Conservation (phyloP, 2,113 vertebrate species). For the Epinephelus moara region DNA sequence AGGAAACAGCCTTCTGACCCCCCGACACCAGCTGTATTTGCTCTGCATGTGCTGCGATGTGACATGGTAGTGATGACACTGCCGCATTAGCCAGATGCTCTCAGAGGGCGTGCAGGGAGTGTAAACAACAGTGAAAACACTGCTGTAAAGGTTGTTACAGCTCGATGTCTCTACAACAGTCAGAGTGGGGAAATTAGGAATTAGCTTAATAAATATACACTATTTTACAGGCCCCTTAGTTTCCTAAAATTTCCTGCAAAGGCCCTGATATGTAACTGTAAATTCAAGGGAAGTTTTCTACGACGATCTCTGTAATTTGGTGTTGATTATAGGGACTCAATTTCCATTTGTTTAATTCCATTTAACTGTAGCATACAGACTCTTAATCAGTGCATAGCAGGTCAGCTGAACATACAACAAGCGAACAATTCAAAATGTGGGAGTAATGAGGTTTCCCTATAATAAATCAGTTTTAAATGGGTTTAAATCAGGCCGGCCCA, state of each 20-base stretch:
- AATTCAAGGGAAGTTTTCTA: neutral
- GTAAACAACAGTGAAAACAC: slow-evolving; percentile 50
- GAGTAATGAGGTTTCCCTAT: neutral
- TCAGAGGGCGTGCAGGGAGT: neutral
- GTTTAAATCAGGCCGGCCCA: no score
- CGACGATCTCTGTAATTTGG: neutral
- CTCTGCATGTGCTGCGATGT: slow-evolving; percentile 37
- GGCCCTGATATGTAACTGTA: neutral
- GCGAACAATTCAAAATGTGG: neutral
- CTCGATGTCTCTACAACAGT: neutral
- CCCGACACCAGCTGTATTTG: slow-evolving; percentile 50
- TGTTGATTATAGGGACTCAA: neutral
- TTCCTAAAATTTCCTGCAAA: neutral
- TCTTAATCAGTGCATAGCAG: neutral
- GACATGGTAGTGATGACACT: slow-evolving; percentile 40
- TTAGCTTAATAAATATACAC: neutral
- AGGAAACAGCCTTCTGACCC: slow-evolving; percentile 12
- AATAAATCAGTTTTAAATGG: neutral
- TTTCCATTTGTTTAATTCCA: neutral
- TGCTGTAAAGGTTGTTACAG: neutral
- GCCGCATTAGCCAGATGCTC: slow-evolving; percentile 27
- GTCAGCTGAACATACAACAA: neutral
- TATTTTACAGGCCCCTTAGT: neutral
- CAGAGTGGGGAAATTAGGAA: neutral
- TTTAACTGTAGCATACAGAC: neutral